These are phyloP conservation scores for Lepidurus arcticus DNA, from an alignment of 1,140 invertebrate species.

Conservation along the genomic window DNA sequence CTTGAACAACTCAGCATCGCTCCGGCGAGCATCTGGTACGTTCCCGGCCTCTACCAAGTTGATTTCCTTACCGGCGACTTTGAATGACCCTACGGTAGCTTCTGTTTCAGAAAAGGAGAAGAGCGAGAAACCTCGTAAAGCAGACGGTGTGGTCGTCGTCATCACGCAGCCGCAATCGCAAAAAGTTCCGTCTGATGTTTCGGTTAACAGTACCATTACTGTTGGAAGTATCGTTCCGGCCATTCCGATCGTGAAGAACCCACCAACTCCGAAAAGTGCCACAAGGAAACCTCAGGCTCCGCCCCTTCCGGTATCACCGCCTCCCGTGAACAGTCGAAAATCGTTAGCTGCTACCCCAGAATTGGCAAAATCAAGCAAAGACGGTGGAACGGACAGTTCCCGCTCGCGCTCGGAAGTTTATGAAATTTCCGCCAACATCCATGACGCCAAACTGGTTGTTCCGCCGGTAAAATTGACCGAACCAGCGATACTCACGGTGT, in stretches of 20 bases:
- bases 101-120: neutral
- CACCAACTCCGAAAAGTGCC: neutral
- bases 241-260: neutral
- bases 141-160: neutral
- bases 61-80: neutral
- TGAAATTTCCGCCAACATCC: no score
- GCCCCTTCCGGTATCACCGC: neutral
- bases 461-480: neutral
- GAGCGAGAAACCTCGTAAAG: neutral
- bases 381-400: neutral
- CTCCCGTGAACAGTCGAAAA: neutral
- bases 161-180: neutral
- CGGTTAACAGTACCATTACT: no score
- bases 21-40: neutral
- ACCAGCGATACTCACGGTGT: neutral
- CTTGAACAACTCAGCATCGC: neutral
- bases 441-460: no score
- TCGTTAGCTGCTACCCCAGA: neutral
- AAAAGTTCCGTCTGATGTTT: neutral
- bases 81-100: neutral
- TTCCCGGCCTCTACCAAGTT: neutral
- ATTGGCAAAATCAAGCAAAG: neutral
- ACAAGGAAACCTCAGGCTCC: neutral
- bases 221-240: no score
- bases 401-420: neutral